These are phyloP conservation scores for Epinephelus lanceolatus DNA, from an alignment of 2,113 vertebrate genomes.

Conservation along the genomic window DNA sequence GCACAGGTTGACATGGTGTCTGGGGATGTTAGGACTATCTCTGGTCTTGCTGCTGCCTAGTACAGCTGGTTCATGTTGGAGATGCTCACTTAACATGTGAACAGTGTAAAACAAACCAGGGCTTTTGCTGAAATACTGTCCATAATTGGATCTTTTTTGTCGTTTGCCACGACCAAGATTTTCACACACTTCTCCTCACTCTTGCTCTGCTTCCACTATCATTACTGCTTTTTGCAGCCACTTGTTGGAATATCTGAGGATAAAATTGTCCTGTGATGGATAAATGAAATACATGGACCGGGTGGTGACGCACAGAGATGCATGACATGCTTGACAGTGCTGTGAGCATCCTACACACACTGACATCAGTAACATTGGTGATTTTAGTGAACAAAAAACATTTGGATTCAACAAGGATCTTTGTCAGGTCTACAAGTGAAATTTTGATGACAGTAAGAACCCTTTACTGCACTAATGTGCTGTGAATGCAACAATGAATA, in stretches of 20 bases:
- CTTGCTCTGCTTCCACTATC: neutral
- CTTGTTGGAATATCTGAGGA: no score
- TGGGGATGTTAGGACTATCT: neutral
- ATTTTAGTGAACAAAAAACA: conserved; percentile 10
- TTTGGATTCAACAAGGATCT: neutral
- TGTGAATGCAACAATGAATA: neutral
- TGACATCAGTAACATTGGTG: neutral
- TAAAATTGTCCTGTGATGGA: neutral
- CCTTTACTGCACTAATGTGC: neutral
- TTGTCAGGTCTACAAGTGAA: neutral
- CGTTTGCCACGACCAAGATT: neutral
- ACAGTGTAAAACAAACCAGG: neutral
- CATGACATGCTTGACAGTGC: neutral
- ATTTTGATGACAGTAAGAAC: neutral
- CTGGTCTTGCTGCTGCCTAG: neutral
- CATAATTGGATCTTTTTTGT: neutral
- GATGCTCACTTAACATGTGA: neutral
- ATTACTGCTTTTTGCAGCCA: no score
- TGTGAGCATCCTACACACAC: neutral
- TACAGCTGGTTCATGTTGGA: conserved; percentile 10
- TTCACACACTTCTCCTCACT: neutral
- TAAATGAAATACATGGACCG: neutral
- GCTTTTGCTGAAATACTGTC: neutral
- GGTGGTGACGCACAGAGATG: neutral
- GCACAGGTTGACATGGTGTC: conserved; percentile 22